phyloP scores from a whole-genome alignment of 2,888 invertebrate genomes.

The Mycalesis mineus region DNA sequence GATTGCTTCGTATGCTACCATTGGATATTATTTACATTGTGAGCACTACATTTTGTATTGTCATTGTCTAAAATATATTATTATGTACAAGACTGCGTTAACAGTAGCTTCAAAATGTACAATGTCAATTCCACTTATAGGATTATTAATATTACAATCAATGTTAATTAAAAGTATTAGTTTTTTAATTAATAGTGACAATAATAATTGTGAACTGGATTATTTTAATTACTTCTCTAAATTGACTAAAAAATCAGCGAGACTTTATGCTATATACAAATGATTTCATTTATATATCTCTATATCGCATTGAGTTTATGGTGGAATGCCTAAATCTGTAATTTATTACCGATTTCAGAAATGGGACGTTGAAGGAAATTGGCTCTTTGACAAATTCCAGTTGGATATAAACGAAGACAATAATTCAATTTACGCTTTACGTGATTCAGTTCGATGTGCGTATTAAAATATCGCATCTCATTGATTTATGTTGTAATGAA shows the following conservation, averaged over 20 bases:
- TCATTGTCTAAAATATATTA: conserved; percentile 40
- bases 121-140: conserved; percentile 5
- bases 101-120: conserved; percentile 2
- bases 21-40: conserved; percentile 52
- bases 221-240: too few relatives aligned
- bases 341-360: neutral
- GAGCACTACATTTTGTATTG: conserved; percentile 65
- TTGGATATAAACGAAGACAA: conserved; percentile 11
- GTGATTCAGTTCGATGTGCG: neutral
- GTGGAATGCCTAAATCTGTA: neutral
- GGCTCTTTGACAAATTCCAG: neutral
- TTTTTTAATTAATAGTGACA: too few relatives aligned
- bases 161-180: too few relatives aligned
- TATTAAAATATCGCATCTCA: neutral
- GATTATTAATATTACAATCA: neutral
- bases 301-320: neutral
- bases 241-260: neutral
- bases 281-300: neutral
- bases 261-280: neutral
- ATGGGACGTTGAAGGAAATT: neutral
- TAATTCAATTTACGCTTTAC: conserved; percentile 22
- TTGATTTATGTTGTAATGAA: neutral
- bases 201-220: too few relatives aligned
- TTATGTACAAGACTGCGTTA: conserved; percentile 18
- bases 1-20: conserved; percentile 8